A percentile compares a stretch with the other conserved stretches of the same genome.
Evolutionary conservation across 2,113 vertebrate species (phyloP).

Genomic region (Hypocryptadius cinnamomeus): DNA sequence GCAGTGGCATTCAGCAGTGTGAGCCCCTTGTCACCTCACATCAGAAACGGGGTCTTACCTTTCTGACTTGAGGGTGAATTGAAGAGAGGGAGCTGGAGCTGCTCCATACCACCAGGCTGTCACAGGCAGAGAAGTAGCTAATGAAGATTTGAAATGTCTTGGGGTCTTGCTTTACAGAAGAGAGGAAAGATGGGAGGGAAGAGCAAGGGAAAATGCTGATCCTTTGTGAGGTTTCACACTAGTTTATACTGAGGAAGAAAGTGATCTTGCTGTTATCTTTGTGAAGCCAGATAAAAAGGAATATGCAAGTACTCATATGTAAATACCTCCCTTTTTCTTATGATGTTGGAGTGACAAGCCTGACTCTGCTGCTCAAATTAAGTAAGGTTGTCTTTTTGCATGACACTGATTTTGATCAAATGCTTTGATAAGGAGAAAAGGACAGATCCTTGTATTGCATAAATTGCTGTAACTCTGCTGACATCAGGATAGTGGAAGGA

Average conservation of each 20-base stretch:
- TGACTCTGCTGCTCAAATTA: slow-evolving; percentile 23
- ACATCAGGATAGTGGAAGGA: slow-evolving; percentile 13
- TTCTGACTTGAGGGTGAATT: neutral
- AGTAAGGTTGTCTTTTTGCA: slow-evolving; percentile 25
- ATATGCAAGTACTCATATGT: slow-evolving; percentile 21
- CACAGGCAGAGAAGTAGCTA: neutral
- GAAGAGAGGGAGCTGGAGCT: neutral
- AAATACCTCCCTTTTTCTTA: slow-evolving; percentile 25
- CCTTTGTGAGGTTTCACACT: neutral
- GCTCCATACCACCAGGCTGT: neutral
- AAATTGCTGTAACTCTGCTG: slow-evolving; percentile 32
- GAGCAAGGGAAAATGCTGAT: neutral
- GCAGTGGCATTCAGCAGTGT: neutral
- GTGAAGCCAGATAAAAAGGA: slow-evolving; percentile 37
- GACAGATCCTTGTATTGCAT: slow-evolving; percentile 17
- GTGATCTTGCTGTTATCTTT: slow-evolving; percentile 9
- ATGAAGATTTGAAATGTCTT: slow-evolving; percentile 1
- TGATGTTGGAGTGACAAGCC: slow-evolving; percentile 14
- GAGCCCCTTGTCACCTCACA: neutral
- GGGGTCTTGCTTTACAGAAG: neutral
- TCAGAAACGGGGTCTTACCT: neutral
- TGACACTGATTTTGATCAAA: slow-evolving; percentile 46
- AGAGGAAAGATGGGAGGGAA: neutral
- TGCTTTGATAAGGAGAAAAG: slow-evolving; percentile 49
- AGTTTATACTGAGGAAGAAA: neutral